Conservation (phyloP, 2,888 invertebrate genomes). For the Meiosimyza decipiens region DNA sequence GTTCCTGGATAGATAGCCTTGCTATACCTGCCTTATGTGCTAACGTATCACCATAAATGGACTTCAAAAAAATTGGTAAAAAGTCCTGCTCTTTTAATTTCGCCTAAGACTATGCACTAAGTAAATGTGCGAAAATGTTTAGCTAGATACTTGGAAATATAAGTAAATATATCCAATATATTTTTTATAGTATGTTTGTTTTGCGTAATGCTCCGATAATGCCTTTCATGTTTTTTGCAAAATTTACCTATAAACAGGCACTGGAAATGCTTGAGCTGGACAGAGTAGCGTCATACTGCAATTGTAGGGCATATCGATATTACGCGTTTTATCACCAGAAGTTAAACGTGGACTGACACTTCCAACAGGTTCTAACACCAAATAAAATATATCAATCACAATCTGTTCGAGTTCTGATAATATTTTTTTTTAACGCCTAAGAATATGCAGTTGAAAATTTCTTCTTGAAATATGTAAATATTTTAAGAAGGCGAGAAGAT, state of each 20-base stretch:
- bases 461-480: too few relatives aligned
- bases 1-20: too few relatives aligned
- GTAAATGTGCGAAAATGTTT: neutral
- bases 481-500: too few relatives aligned
- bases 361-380: slow-evolving; percentile 58
- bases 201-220: neutral
- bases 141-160: neutral
- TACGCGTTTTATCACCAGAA: slow-evolving; percentile 72
- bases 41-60: slow-evolving; percentile 75
- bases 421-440: too few relatives aligned
- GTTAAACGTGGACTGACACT: slow-evolving; percentile 73
- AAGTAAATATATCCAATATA: neutral
- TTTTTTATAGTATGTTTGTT: too few relatives aligned
- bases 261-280: slow-evolving; percentile 76
- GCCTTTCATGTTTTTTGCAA: neutral
- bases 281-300: slow-evolving; percentile 69
- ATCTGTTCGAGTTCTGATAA: too few relatives aligned
- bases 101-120: neutral
- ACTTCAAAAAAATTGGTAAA: slow-evolving; percentile 68
- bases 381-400: too few relatives aligned
- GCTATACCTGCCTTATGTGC: slow-evolving; percentile 62
- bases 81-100: neutral
- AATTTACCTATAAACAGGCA: slow-evolving; percentile 73
- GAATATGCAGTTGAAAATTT: too few relatives aligned
- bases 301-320: slow-evolving; percentile 49